Conservation (phyloP, 2,888 invertebrate genomes). For the Zaprionus lineosus region DNA sequence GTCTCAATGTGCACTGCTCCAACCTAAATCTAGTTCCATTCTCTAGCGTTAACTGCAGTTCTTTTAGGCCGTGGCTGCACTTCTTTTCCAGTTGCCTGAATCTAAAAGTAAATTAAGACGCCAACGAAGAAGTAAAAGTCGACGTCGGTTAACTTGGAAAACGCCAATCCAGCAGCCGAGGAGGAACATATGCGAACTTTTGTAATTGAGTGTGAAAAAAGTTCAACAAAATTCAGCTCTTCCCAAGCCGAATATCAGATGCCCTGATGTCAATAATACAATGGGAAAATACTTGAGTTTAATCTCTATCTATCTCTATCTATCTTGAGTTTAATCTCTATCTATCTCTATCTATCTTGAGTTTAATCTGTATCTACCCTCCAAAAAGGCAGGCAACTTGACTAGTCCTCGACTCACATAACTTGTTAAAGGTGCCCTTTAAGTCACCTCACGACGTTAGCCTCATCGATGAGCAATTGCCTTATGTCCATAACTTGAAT, state of each 20-base stretch:
- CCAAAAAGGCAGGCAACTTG: no score
- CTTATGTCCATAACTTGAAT: no score
- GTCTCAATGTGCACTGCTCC: neutral
- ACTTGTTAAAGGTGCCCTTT: no score
- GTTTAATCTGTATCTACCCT: no score
- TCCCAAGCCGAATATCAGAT: conserved; percentile 16
- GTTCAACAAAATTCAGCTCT: neutral
- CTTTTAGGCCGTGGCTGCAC: conserved; percentile 58
- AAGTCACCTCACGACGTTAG: no score
- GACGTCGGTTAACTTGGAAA: conserved; percentile 56
- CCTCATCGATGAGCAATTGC: no score
- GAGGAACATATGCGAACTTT: conserved; percentile 41
- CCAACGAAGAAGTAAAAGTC: conserved; percentile 63
- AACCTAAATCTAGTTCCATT: neutral
- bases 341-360: no score
- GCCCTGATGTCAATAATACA: conserved; percentile 38
- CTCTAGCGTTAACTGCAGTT: conserved; percentile 2
- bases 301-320: no score
- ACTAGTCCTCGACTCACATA: no score
- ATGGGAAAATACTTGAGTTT: no score
- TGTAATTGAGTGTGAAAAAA: conserved; percentile 57
- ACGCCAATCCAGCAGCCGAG: conserved; percentile 36
- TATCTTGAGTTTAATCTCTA: no score
- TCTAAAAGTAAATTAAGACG: conserved; percentile 75
- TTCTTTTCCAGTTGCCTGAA: conserved; percentile 67